Evolutionary conservation across 2,797 vertebrate genomes (phyloP), one percentile per base, ranked within the genome.

Genomic region (Salmo trutta): DNA sequence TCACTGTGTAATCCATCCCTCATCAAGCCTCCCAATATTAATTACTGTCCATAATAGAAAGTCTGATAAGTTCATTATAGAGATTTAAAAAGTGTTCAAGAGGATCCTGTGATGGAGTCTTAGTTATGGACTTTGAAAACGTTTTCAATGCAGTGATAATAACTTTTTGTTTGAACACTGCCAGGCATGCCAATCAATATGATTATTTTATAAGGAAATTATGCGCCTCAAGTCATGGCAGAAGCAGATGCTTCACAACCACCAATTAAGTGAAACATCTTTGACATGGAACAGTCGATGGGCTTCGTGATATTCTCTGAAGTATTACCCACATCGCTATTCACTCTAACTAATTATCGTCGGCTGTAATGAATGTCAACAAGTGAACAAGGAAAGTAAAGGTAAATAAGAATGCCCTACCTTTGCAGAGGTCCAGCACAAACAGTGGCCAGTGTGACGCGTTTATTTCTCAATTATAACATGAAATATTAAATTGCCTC

Each of bases 391-490:
- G 68, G 36, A 14, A 17, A 33, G 41, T 69, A 10, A 29, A 69
- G 73, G 41, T 19, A 56, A 62, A 51, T n/a, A 59, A 59, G 19
- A 47, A 59, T 33, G n/a, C 62, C 70, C 52, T 76, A 81, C 83
- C 85, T 80, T 71, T 12, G 52, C 76, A 5, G 47, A 77, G 33
- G 75, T 33, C 64, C 77, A 3, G 53, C 65, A 71, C 70, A 59
- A 70, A 54, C 54, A 10, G 62, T 59, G 5, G 79, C 81, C 79
- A 52, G 65, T 52, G 27, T 24, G 51, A 47, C 19, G 71, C 33
- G 75, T 15, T 77, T 67, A 64, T 67, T 51, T 36, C 31, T 36
- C 15, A 41, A 19, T 41, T 19, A 12, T 47, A 8, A 69, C 33
- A 69, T 33, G 16, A 70, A 47, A 36, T 27, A 17, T 70, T 70